Base-by-base conservation (phyloP, 2,888 invertebrate genomes). In the Harpalus rufipes region DNA sequence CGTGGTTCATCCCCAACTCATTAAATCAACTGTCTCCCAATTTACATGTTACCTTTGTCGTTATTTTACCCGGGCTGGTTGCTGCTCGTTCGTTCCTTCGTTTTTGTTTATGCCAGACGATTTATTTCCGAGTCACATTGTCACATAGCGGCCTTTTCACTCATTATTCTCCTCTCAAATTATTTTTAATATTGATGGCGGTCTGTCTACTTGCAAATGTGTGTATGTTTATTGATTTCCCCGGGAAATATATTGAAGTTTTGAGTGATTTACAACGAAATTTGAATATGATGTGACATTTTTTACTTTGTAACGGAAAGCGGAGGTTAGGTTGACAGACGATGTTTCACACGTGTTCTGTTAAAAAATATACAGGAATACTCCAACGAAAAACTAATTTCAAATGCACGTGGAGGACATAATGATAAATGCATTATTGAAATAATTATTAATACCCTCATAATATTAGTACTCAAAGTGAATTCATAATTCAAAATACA, bases 1-100 rank as follows among this genome's bases (percentile, higher is more conserved):
- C 88, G 89, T 89, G 87, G 88, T 88, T 90, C 90, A 90, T 89
- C 87, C 88, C 85, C 86, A 88, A 86, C 89, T 90, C 90, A 90
- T 90, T 90, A 90, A 88, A 88, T 87, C 86, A 87, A 87, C 88
- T 88, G 88, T 82, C 82, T 88, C 88, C 89, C 89, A 89, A 90
- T 90, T 90, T 90, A 90, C 90, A 90, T 89, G 88, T 90, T 88
- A 87, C 87, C 88, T 86, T 82, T 86, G 87, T 88, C 87, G 87
- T 88, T 89, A 87, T 87, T 88, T 80, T 51, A 82, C 51, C 87
- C 88, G 87, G 86, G 87, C 87, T 88, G 18, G 39, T 25, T 63
- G 61, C 32, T 80, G 21, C 59, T 16, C 25, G 12, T 7, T 58
- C 16, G 44, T 74, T 81, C 25, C 32, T 4, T 44, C 25, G 32